These are phyloP conservation scores for Mystacornis crossleyi DNA, from an alignment of 2,113 vertebrate genomes.

Conservation along the genomic window DNA sequence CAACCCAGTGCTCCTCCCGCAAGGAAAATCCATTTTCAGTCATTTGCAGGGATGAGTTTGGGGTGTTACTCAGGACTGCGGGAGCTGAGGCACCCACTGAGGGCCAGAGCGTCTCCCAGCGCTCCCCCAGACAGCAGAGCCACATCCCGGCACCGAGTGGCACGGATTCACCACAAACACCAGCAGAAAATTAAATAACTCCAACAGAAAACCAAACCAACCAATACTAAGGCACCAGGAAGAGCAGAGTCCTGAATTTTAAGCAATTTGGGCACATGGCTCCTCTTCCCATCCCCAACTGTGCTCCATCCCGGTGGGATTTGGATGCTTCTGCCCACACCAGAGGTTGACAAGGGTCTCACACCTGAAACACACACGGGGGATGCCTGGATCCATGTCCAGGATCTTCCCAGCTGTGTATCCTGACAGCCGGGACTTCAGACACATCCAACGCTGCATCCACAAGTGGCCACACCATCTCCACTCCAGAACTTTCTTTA, in stretches of 20 bases:
- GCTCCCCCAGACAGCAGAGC: neutral
- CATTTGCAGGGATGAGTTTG: neutral
- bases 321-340: neutral
- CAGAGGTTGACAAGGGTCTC: neutral
- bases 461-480: neutral
- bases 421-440: neutral
- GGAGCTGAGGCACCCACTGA: neutral
- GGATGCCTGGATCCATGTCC: neutral
- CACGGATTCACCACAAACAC: neutral
- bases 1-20: neutral
- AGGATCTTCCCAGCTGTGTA: neutral
- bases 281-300: neutral
- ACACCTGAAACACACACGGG: fast-evolving
- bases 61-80: neutral
- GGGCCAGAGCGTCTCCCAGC: neutral
- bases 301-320: neutral
- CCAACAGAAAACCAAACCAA: fast-evolving
- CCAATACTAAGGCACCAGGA: neutral
- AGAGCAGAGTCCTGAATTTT: neutral
- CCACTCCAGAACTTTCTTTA: neutral
- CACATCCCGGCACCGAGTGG: neutral
- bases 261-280: neutral
- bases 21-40: neutral
- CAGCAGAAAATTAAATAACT: neutral
- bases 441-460: neutral